Base-by-base conservation (phyloP, 23 tunicate genomes). In the Pegea sp. region DNA sequence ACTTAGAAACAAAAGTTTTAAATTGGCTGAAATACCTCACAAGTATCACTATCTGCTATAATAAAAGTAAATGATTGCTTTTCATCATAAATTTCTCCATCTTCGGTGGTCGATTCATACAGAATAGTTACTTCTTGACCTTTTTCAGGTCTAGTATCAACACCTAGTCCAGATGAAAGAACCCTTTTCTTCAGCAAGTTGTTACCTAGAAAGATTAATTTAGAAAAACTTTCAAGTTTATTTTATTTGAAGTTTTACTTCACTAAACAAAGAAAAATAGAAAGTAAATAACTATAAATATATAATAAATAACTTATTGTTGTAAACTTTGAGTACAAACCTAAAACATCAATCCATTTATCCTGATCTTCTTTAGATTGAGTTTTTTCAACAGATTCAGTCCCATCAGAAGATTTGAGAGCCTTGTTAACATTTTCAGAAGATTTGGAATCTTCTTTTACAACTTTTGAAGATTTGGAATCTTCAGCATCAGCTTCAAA, bases 41-140 rank as follows among this genome's bases (percentile, higher is more conserved):
- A 49, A 30, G 61, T 54, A 48, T 79, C 93, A 0, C 28, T 55
- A 31, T 71, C 78, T 3, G 60, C 78, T 0, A 79, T 29, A 38
- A 79, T 44, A 56, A 79, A 70, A 29, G 30, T 32, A 6, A 71
- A n/a, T 29, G 51, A 16, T 11, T 71, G 30, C 22, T 48, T 44
- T 49, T 59, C 58, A 28, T 79, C 79, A 16, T 44, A 53, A 30
- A 66, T 24, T 23, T 51, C 24, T 26, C 58, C 76, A 58, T 71
- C 74, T 46, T 26, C 32, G 3, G 51, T 23, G 11, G 18, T 33
- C 4, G 54, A 60, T 24, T 23, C 69, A 13, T 64, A 46, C 20
- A 34, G 30, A 28, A 79, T 49, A 20, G 71, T 58, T 24, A 71
- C 73, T 62, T 79, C 93, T 60, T 79, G 61, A 1, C 64, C 69